Evolutionary conservation across 2,797 vertebrate genomes (phyloP), one percentile per base, ranked within the genome.

Genomic region (Molothrus aeneus): DNA sequence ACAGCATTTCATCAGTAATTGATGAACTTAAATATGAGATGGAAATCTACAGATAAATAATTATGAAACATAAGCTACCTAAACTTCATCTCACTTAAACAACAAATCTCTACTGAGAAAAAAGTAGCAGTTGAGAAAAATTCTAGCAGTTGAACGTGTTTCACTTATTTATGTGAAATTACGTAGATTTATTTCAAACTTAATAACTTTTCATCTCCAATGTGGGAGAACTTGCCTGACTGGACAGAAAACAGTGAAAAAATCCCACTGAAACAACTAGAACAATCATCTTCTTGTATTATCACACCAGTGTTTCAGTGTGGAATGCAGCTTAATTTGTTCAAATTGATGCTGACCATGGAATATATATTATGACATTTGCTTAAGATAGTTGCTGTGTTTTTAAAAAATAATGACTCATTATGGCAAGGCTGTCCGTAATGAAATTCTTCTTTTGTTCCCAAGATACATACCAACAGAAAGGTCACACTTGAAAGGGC

Each of bases 301-400:
- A 69, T 85, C 64, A 93, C 86, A 79, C 73, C 61, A 95, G 88
- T 93, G 73, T 80, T 88, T 80, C 70, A 92, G 86, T 60, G 40
- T 92, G 96, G 97, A 98, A 98, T 97, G 97, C 88, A 92, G 82
- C 80, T 94, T 80, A 68, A 96, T 96, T 92, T 93, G 90, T 92
- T 93, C 88, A 80, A 91, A 96, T 73, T 92, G 86, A 64, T 96
- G 96, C 97, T 97, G 97, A 97, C 96, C 90, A 77, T 12, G 29
- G 95, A 97, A 96, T 96, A 97, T 95, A 94, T 90, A 93, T 90
- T 96, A 95, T 98, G 98, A 97, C 97, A 98, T 98, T 98, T 97
- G 82, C 94, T 94, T 95, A 97, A 97, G 96, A 97, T 94, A 96
- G 96, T 95, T 95, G 96, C 93, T 97, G 88, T 90, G 75, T 91